Percentiles rank a stretch among this genome's conserved stretches.
Evolutionary conservation across 2,888 invertebrate genomes (phyloP).

Genomic region (Dynastes tityus): DNA sequence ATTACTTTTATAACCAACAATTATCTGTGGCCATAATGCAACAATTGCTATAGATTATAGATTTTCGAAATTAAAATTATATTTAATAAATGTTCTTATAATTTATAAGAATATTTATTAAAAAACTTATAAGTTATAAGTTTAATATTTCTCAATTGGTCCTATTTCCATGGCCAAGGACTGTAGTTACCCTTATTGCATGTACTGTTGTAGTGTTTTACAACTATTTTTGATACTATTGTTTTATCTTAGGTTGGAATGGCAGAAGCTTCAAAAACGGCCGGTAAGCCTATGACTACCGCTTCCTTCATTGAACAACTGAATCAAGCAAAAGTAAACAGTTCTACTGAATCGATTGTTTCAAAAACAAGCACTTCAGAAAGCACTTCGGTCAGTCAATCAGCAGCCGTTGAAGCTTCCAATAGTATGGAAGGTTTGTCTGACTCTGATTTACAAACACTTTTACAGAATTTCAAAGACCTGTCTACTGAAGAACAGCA

Average conservation of each 20-base stretch:
- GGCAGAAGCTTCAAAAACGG: conserved; percentile 75
- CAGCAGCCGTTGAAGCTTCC: conserved; percentile 53
- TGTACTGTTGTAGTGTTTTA: neutral
- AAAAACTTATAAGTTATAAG: no score
- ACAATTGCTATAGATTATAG: no score
- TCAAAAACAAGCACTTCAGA: conserved; percentile 32
- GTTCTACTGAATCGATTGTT: conserved; percentile 59
- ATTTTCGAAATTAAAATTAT: no score
- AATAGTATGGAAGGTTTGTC: conserved; percentile 81
- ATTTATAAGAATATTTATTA: no score
- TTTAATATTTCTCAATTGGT: no score
- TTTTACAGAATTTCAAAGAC: conserved; percentile 87
- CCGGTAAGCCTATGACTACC: conserved; percentile 72
- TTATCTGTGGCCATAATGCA: no score
- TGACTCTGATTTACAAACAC: conserved; percentile 84
- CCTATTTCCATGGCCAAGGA: no score
- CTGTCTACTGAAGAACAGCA: conserved; percentile 87
- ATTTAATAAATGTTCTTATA: no score
- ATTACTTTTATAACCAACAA: no score
- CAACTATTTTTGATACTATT: conserved; percentile 17
- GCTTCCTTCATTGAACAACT: conserved; percentile 71
- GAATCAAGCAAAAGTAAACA: conserved; percentile 53
- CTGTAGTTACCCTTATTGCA: no score
- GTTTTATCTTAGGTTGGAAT: conserved; percentile 73
- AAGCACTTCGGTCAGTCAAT: conserved; percentile 2